Percentiles rank a stretch among this genome's conserved stretches.
These are phyloP conservation scores for Ectobius pallidus DNA, from an alignment of 2,888 invertebrate genomes.

Conservation along the genomic window DNA sequence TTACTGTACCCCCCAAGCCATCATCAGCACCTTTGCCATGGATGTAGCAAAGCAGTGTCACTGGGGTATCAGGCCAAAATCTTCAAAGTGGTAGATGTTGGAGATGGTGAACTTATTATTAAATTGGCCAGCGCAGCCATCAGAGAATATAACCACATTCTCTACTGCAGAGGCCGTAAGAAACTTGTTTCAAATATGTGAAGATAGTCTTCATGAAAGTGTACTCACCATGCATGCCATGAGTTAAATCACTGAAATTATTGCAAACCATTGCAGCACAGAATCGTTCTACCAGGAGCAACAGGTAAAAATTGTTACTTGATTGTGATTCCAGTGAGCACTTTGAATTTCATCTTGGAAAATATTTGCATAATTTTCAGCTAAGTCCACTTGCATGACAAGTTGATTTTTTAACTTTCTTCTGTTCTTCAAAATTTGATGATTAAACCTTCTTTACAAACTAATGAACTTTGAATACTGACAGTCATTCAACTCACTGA, in stretches of 20 bases:
- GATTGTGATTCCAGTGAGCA: background rate
- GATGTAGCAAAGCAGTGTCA: no score
- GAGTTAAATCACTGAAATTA: background rate
- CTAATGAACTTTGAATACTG: background rate
- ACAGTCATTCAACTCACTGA: background rate
- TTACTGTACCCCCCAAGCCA: constrained; percentile 2
- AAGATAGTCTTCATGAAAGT: no score
- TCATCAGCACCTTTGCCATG: constrained; percentile 4
- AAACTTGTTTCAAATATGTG: no score
- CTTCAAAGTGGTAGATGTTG: constrained; percentile 1
- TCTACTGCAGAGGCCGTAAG: no score
- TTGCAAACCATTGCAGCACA: background rate
- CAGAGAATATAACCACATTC: background rate
- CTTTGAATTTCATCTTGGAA: constrained; percentile 11
- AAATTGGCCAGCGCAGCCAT: constrained; percentile 1
- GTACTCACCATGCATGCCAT: no score
- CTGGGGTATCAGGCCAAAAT: background rate
- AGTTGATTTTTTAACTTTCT: background rate
- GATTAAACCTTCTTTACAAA: background rate
- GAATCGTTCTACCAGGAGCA: background rate
- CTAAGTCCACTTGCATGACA: background rate
- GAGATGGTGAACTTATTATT: constrained; percentile 7
- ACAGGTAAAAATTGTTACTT: constrained; percentile 8
- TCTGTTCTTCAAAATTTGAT: background rate
- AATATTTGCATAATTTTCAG: background rate